Evolutionary conservation across 2,888 invertebrate species (phyloP), one percentile per base, ranked within the genome.

Genomic region (Agrochola circellaris): DNA sequence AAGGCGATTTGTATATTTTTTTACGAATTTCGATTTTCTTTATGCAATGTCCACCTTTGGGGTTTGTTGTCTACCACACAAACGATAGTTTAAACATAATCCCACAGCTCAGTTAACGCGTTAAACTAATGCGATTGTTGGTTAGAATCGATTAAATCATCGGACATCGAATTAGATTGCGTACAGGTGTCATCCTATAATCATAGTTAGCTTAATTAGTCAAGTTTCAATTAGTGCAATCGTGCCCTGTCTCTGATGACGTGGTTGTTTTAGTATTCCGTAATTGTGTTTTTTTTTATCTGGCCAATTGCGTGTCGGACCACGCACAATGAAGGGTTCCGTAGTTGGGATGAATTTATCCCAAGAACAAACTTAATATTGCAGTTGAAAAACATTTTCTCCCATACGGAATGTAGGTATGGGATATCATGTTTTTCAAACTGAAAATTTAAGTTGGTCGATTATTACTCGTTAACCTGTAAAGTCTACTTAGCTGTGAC

Each of bases 141-240:
- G 8, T 42, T 64, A 34, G n/a, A 79, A 70, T 78, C 72, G 58
- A 83, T 79, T 67, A 48, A 34, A 65, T n/a, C 68, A 56, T 26
- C 45, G 42, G 38, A n/a, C 54, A 68, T 73, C 54, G n/a, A 38
- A 71, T 79, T 48, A 58, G 15, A 70, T 65, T 61, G 11, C 56
- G 69, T 71, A 54, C 73, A 70, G 34, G 20, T 67, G 79, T 75
- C 79, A 75, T 75, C 72, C 75, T 56, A 51, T 75, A 67, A 75
- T 75, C 67, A n/a, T 38, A 75, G 68, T 51, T 73, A 66, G 26
- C 26, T 64, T 76, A 83, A 83, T 83, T 73, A 70, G 48, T 51
- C n/a, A 48, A 79, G 70, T 83, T 73, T 58, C 73, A 75, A 79
- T 83, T 79, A 73, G 60, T 61, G 20, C 54, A 65, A 56, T 75